Conservation (phyloP, 2,888 invertebrate genomes). For the Meliscaeva auricollis region DNA sequence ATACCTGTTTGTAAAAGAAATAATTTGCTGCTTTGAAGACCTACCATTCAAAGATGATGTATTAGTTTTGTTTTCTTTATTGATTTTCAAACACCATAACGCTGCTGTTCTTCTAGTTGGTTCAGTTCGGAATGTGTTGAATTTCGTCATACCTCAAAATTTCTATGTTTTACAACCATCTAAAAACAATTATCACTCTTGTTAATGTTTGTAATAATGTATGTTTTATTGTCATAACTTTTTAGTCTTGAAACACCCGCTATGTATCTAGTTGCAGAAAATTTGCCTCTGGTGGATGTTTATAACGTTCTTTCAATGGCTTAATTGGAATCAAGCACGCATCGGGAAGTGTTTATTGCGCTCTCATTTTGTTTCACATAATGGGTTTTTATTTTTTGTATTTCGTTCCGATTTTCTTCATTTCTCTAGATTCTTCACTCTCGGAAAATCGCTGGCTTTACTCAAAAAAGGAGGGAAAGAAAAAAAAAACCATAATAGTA, state of each 20-base stretch:
- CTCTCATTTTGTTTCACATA: slow-evolving; percentile 66
- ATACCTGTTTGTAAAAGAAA: too few species aligned
- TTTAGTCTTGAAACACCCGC: slow-evolving; percentile 16
- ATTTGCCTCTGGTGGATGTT: slow-evolving; percentile 44
- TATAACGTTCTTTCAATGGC: slow-evolving; percentile 68
- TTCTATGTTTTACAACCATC: too few species aligned
- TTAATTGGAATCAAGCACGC: slow-evolving; percentile 76
- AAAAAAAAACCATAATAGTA: neutral
- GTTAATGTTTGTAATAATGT: too few species aligned
- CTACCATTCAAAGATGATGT: too few species aligned
- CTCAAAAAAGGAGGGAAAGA: neutral
- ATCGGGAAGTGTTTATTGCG: slow-evolving; percentile 75
- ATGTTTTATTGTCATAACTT: neutral
- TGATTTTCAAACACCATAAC: too few species aligned
- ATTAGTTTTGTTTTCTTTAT: too few species aligned
- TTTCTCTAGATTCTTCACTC: slow-evolving; percentile 32
- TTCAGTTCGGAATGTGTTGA: too few species aligned
- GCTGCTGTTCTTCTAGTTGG: too few species aligned
- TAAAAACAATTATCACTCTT: too few species aligned
- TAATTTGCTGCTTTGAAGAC: too few species aligned
- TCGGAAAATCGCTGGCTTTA: slow-evolving; percentile 4
- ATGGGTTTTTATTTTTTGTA: slow-evolving; percentile 30
- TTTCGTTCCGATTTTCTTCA: slow-evolving; percentile 45
- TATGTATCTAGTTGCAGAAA: slow-evolving; percentile 19
- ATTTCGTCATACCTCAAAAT: too few species aligned